These are phyloP conservation scores for Sebastes taczanowskii DNA, from an alignment of 2,797 vertebrate genomes.

Conservation along the genomic window DNA sequence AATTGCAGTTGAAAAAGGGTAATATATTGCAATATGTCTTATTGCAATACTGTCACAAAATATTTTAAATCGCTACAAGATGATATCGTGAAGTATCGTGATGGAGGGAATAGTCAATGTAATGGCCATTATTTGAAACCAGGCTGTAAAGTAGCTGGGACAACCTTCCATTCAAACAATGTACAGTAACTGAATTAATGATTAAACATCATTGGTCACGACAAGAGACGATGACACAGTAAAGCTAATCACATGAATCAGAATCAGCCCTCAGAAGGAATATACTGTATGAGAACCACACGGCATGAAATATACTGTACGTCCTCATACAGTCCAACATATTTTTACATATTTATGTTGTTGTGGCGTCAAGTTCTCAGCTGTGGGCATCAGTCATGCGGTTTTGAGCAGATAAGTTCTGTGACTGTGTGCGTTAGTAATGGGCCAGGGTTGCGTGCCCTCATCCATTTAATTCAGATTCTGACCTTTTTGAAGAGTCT, in stretches of 20 bases:
- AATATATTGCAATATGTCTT: no score
- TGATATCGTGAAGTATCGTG: no score
- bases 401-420: slow-evolving; percentile 6
- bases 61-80: no score
- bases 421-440: slow-evolving; percentile 27
- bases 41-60: no score
- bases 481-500: slow-evolving; percentile 99
- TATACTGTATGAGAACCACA: neutral
- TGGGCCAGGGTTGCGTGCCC: slow-evolving; percentile 11
- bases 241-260: neutral
- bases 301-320: neutral
- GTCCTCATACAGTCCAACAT: neutral
- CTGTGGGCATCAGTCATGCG: slow-evolving; percentile 14
- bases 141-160: neutral
- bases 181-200: neutral
- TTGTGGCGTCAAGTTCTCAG: slow-evolving; percentile 19
- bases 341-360: slow-evolving; percentile 27
- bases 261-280: neutral
- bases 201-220: neutral
- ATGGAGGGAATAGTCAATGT: neutral
- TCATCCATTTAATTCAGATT: slow-evolving; percentile 41
- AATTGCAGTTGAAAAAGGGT: no score
- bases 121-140: neutral
- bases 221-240: neutral
- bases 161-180: neutral